Conservation (phyloP, 2,113 vertebrate genomes). For the Zosterops japonicus region DNA sequence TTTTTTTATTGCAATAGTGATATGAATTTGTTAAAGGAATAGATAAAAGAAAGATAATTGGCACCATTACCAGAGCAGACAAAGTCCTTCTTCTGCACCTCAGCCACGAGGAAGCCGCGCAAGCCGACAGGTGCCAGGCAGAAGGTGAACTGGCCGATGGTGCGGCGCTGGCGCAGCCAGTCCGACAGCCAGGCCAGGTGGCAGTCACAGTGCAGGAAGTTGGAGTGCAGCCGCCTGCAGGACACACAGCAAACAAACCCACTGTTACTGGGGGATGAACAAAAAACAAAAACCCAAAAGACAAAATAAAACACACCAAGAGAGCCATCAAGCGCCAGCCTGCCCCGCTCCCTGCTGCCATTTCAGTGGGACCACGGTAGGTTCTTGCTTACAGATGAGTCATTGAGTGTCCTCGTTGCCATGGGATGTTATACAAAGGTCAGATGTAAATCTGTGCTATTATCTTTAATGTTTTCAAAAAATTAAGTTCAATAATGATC, state of each 20-base stretch:
- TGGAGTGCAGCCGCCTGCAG: conserved; percentile 92
- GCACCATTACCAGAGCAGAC: conserved; percentile 85
- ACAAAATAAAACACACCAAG: not conserved
- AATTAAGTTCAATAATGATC: not conserved
- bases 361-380: fast-evolving
- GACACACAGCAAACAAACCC: not conserved
- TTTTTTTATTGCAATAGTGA: not conserved
- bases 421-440: not conserved
- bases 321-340: not conserved
- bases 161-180: conserved; percentile 91
- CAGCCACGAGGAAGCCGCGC: conserved; percentile 92
- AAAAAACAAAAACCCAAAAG: too few species aligned
- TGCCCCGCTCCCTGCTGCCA: not conserved
- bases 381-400: not conserved
- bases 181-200: conserved; percentile 98
- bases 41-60: not conserved
- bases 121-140: conserved; percentile 94
- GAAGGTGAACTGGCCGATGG: conserved; percentile 94
- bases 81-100: conserved; percentile 97
- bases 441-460: not conserved
- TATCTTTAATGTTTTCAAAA: not conserved
- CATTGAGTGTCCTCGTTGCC: not conserved
- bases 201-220: conserved; percentile 95
- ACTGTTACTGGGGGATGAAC: fast-evolving
- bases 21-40: not conserved